Evolutionary conservation across 1,140 invertebrate species (phyloP), one percentile per base, ranked within the genome.

Genomic region (Dysdera silvatica): DNA sequence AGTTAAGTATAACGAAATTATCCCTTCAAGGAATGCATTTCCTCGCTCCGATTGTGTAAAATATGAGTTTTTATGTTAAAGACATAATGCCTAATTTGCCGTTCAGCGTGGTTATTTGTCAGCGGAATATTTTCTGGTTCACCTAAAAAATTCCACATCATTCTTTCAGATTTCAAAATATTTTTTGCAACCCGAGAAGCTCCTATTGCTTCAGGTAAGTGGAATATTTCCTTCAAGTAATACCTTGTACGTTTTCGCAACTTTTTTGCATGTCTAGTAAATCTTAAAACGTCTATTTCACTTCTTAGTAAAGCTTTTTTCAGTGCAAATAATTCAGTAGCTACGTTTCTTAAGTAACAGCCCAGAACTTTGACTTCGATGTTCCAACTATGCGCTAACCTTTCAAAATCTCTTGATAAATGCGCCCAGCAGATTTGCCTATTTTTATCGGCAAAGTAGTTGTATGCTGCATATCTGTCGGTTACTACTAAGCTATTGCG

Each of bases 61-160:
- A 51, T 4, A 51, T 51, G 48, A 51, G 31, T 51, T 51, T 33
- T 62, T 45, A 56, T 20, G 54, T 14, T 18, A 37, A 16, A 20
- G 29, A 56, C 54, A 31, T 57, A 57, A n/a, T 57, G 54, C 24
- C 35, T 33, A 20, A 57, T 57, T 31, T 57, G 35, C 18, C 20
- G 35, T 20, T 57, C 35, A 41, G 33, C 54, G 32, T 47, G 54
- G 54, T 57, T 57, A 23, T 54, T 57, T 47, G 54, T 57, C 54
- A 57, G 54, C 35, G 54, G 54, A 57, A 57, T 57, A 3, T 57
- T 57, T 57, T 57, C 54, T 57, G 35, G 54, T 10, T 57, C 54
- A 47, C 43, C 35, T 1, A 57, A 57, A 58, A 58, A 45, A 23
- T 58, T 58, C 55, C 35, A 58, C 55, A 58, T 58, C 37, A 43